phyloP scores from a whole-genome alignment of 2,797 vertebrate genomes.

The Falco columbarius region DNA sequence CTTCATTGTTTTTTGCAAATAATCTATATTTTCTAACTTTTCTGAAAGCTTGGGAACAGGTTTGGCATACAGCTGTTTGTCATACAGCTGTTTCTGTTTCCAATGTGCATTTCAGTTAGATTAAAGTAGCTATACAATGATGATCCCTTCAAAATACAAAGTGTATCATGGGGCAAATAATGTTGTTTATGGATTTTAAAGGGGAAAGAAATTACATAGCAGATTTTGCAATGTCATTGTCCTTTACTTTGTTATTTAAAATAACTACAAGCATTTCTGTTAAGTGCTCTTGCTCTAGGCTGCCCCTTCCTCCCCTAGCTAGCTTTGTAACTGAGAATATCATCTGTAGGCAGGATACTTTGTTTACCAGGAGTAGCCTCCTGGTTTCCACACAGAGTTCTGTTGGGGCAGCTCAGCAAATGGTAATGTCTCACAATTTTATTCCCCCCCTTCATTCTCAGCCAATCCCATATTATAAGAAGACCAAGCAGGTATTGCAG shows the following conservation, averaged over 20 bases:
- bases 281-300: not conserved
- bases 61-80: not conserved
- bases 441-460: not conserved
- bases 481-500: not conserved
- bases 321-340: not conserved
- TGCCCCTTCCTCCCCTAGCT: not conserved
- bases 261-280: not conserved
- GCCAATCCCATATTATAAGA: not conserved
- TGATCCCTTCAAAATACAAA: not conserved
- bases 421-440: not conserved
- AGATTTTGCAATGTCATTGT: not conserved
- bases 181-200: not conserved
- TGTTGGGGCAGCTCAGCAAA: not conserved
- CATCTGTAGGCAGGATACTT: not conserved
- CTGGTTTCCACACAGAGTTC: not conserved
- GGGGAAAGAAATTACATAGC: not conserved
- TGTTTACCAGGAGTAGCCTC: not conserved
- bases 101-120: not conserved
- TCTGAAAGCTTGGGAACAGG: not conserved
- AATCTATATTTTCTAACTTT: not conserved
- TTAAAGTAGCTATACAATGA: not conserved
- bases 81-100: not conserved
- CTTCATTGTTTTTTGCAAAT: not conserved
- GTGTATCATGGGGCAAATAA: not conserved
- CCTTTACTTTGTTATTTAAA: not conserved